Conservation (phyloP, 2,113 vertebrate genomes). For the Seriola aureovittata region DNA sequence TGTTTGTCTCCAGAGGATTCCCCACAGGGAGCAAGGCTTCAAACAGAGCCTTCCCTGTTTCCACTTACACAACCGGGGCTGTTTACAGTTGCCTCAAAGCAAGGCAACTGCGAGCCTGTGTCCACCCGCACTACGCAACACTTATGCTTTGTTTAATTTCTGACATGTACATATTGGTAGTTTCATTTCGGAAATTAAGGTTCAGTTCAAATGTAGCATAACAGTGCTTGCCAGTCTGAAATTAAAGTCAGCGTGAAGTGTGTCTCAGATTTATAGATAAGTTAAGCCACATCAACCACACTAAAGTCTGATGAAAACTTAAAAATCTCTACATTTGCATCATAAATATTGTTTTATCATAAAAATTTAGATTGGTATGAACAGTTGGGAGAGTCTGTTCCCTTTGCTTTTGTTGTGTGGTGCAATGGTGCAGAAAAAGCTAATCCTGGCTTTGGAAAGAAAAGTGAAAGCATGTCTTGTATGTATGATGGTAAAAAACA, state of each 20-base stretch:
- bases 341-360: background rate
- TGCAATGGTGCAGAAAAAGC: background rate
- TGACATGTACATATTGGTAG: background rate
- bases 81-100: slow-evolving; percentile 46
- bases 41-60: slow-evolving; percentile 65
- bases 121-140: slow-evolving; percentile 1
- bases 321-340: background rate
- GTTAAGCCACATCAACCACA: background rate
- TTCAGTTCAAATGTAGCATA: background rate
- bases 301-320: background rate
- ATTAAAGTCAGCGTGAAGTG: background rate
- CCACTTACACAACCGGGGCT: slow-evolving; percentile 21
- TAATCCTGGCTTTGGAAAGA: background rate
- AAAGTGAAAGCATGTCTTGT: background rate
- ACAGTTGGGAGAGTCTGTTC: background rate
- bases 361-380: background rate
- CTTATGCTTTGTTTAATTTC: slow-evolving; percentile 1
- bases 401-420: background rate
- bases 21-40: slow-evolving; percentile 30
- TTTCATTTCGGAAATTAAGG: background rate
- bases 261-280: background rate
- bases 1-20: slow-evolving; percentile 51
- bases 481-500: background rate
- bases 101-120: slow-evolving; percentile 6
- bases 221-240: background rate